Evolutionary conservation across 2,113 vertebrate species (phyloP).

Genomic region (Corythornis madagascariensis): DNA sequence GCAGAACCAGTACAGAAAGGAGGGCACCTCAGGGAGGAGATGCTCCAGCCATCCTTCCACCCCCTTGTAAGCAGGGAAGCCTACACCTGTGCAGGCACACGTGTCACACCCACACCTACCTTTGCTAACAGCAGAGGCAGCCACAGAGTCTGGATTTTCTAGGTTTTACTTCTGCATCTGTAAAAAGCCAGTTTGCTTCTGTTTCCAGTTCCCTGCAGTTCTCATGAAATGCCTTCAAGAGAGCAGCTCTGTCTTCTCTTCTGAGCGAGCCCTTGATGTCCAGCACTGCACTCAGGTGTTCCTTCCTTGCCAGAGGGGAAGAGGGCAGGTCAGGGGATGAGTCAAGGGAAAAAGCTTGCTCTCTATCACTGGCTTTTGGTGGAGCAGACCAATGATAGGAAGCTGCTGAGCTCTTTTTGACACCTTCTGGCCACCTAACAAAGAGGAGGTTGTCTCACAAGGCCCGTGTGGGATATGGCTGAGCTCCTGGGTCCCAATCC

Average conservation of each 20-base stretch:
- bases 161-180: constrained; percentile 44
- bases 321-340: background rate
- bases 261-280: constrained; percentile 42
- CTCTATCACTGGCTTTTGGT: background rate
- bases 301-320: constrained; percentile 41
- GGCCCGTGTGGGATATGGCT: background rate
- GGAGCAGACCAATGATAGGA: background rate
- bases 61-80: background rate
- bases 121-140: constrained; percentile 56
- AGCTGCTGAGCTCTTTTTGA: background rate
- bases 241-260: constrained; percentile 25
- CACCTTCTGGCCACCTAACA: background rate
- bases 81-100: background rate
- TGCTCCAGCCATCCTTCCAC: background rate
- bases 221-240: constrained; percentile 17
- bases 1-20: fast-evolving
- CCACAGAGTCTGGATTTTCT: background rate
- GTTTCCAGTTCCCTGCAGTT: background rate
- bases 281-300: constrained; percentile 54
- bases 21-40: background rate
- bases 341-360: background rate
- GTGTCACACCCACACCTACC: background rate
- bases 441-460: background rate
- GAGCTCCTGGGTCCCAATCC: background rate
- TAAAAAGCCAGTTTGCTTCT: constrained; percentile 41